Conservation (phyloP, 2,797 vertebrate genomes). For the Neosilurus hyrtlii region DNA sequence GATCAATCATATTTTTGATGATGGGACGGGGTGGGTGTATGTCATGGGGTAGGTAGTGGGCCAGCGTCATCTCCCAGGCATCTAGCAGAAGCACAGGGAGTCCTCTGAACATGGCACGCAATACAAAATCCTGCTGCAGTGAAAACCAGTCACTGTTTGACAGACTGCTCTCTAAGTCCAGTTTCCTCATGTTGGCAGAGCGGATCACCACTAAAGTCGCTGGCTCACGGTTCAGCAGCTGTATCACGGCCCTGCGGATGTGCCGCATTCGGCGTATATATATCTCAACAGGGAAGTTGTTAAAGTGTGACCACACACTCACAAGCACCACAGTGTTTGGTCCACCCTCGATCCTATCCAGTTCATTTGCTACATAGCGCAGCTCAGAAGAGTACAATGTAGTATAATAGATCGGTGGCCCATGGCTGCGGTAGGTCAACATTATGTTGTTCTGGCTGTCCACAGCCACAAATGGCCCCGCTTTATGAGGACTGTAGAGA, state of each 20-base stretch:
- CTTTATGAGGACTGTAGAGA: conserved; percentile 86
- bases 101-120: conserved; percentile 90
- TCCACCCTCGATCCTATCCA: conserved; percentile 86
- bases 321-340: conserved; percentile 78
- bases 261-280: conserved; percentile 65
- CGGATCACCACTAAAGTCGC: conserved; percentile 1
- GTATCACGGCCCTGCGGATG: conserved; percentile 81
- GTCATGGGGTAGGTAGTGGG: conserved; percentile 81
- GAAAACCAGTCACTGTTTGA: conserved; percentile 97
- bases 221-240: conserved; percentile 65
- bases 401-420: conserved; percentile 90
- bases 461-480: conserved; percentile 89
- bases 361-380: conserved; percentile 89
- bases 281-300: conserved; percentile 89
- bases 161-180: conserved; percentile 87
- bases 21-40: conserved; percentile 86
- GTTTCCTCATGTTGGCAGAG: conserved; percentile 54
- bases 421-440: conserved; percentile 88
- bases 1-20: conserved; percentile 89
- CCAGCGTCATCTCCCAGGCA: conserved; percentile 74
- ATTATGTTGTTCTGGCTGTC: conserved; percentile 85
- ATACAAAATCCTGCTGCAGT: conserved; percentile 83
- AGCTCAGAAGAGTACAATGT: conserved; percentile 83
- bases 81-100: conserved; percentile 86
- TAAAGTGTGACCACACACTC: conserved; percentile 94